Conservation (phyloP, 92 coral and sea anemone genomes). For the Heliopora coerulea region DNA sequence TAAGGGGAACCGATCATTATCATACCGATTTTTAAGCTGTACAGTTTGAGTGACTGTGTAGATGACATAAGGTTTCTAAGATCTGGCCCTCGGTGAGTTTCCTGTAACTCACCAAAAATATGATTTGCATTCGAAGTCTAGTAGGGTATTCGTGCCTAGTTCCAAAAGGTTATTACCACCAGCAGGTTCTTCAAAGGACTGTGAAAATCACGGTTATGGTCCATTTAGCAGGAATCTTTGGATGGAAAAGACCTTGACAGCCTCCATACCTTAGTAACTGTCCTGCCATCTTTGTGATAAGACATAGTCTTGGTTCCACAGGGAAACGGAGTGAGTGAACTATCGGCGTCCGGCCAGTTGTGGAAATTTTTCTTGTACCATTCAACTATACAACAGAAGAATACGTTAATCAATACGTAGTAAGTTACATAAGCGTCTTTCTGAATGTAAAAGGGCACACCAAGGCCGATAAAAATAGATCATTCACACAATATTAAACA, state of each 20-base stretch:
- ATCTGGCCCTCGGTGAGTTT: no score
- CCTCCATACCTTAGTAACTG: slow-evolving; percentile 28
- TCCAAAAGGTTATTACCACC: background rate
- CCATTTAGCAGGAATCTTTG: background rate
- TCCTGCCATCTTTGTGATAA: slow-evolving; percentile 46
- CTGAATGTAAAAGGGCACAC: background rate
- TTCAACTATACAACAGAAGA: slow-evolving; percentile 43
- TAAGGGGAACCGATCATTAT: no score
- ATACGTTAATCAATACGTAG: background rate
- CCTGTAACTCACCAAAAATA: no score
- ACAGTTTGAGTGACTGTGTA: no score
- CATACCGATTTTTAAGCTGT: no score
- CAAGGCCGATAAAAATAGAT: no score
- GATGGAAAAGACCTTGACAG: slow-evolving; percentile 34
- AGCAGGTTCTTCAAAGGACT: background rate
- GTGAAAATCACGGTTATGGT: background rate
- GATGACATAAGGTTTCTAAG: no score
- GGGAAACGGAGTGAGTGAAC: slow-evolving; percentile 57
- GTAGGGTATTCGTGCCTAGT: no score
- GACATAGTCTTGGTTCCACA: slow-evolving; percentile 53
- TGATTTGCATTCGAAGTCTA: no score
- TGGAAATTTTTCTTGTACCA: slow-evolving; percentile 55
- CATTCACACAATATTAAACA: no score
- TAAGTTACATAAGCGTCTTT: background rate
- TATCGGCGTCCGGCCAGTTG: slow-evolving; percentile 66